These are phyloP conservation scores for Lapara coniferarum DNA, from an alignment of 2,888 invertebrate species.

Conservation along the genomic window DNA sequence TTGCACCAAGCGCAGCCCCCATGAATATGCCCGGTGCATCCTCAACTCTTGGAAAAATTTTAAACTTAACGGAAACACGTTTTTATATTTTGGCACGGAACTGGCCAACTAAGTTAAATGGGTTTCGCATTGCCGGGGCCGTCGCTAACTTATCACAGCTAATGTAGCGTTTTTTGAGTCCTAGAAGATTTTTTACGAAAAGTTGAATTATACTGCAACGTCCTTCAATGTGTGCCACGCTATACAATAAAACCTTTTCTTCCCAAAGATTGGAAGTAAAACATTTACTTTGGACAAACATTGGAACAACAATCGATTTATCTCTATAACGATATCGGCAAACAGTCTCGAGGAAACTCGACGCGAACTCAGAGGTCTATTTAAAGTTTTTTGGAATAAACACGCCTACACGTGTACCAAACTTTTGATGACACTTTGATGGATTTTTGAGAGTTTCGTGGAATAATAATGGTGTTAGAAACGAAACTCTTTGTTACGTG, in stretches of 20 bases:
- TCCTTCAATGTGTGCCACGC: no score
- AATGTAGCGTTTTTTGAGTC: not conserved
- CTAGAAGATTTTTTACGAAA: not conserved
- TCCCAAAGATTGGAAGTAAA: not conserved
- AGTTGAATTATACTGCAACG: not conserved
- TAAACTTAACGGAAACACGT: conserved; percentile 19
- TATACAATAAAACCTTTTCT: not conserved
- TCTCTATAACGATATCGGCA: not conserved
- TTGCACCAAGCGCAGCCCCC: conserved; percentile 40
- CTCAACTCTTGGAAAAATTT: conserved; percentile 20
- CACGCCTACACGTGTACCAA: conserved; percentile 56
- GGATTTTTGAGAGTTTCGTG: conserved; percentile 58
- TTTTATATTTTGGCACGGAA: conserved; percentile 19
- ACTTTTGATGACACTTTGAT: conserved; percentile 72
- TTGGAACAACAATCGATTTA: conserved; percentile 17
- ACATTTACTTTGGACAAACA: no score
- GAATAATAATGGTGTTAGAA: conserved; percentile 48
- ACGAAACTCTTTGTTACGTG: conserved; percentile 10
- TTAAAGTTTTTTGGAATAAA: conserved; percentile 54
- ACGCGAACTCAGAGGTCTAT: conserved; percentile 52
- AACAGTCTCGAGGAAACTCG: conserved; percentile 41
- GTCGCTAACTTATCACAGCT: not conserved
- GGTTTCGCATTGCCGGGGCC: not conserved
- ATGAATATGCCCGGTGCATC: conserved; percentile 28
- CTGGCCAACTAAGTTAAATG: conserved; percentile 8